These are phyloP conservation scores for Rhagium mordax DNA, from an alignment of 2,888 invertebrate genomes.

Conservation along the genomic window DNA sequence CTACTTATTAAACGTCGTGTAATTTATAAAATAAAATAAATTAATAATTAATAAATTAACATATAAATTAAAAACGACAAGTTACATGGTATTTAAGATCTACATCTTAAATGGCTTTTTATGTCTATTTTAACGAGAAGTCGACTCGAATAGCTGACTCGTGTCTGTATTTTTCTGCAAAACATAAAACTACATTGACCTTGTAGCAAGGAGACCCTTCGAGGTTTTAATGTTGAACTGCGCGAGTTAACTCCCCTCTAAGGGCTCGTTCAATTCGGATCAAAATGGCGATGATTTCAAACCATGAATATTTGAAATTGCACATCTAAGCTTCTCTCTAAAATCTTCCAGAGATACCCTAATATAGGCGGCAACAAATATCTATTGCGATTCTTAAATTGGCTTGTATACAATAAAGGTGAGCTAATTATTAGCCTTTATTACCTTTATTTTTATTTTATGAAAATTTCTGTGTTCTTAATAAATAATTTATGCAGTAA, in stretches of 20 bases:
- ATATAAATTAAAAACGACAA: too few relatives aligned
- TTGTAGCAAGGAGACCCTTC: neutral
- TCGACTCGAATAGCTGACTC: neutral
- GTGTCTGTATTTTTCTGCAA: neutral
- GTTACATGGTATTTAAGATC: too few relatives aligned
- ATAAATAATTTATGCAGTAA: too few relatives aligned
- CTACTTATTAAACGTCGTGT: too few relatives aligned
- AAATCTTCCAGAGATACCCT: neutral
- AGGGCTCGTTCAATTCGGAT: neutral
- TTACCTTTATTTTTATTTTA: too few relatives aligned
- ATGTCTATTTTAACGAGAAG: neutral
- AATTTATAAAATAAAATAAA: too few relatives aligned
- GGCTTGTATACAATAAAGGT: too few relatives aligned
- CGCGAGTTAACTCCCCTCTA: neutral
- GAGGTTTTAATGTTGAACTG: neutral
- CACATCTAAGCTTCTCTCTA: neutral
- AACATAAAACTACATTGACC: neutral
- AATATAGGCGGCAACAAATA: neutral
- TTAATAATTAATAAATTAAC: too few relatives aligned
- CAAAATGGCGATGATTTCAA: neutral
- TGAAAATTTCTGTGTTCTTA: too few relatives aligned
- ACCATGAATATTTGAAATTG: neutral
- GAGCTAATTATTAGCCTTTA: too few relatives aligned
- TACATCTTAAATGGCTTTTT: neutral
- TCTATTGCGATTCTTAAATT: too few relatives aligned